Evolutionary conservation across 1,140 invertebrate species (phyloP), one percentile per base, ranked within the genome.

Genomic region (Pomacea maculata): DNA sequence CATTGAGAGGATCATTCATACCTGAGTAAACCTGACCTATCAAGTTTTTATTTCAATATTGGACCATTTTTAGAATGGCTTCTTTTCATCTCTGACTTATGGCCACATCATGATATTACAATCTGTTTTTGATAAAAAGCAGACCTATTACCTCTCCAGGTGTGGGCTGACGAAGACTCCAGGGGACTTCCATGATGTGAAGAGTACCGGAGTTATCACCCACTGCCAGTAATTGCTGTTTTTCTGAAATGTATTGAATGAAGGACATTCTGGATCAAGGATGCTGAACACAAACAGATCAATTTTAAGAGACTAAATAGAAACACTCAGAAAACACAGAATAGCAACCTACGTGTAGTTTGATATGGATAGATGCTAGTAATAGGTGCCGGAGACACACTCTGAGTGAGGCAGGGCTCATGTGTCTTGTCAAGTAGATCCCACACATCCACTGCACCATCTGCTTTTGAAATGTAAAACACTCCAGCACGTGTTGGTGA

Each of bases 381-480:
- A 72, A 92, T 88, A 1, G 88, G 81, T 34, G 86, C 79, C 25
- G 87, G 83, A 9, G 91, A 90, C 4, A 92, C 89, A 79, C 87
- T 92, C 86, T 92, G 91, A 29, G 86, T 89, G 25, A 91, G 79
- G 5, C 88, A 89, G 1, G 92, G 91, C 78, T 91, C 91, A 80
- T 93, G 91, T 45, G 92, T 92, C 82, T 89, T 88, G 77, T 93
- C 92, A 52, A 92, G 80, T 12, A 93, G 83, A 84, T 93, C 92
- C 92, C 92, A 93, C 21, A 93, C 89, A 82, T 93, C 92, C 15
- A 93, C 85, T 65, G 85, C 90, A 15, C 92, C 92, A 85, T 93
- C 92, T 17, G 87, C 78, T 73, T 91, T 91, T 34, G 90, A 87
- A 64, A 92, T 88, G 85, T 89, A 93, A 85, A 93, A 93, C 21